Evolutionary conservation across 2,888 invertebrate genomes (phyloP).

Genomic region (Coenonympha glycerion): DNA sequence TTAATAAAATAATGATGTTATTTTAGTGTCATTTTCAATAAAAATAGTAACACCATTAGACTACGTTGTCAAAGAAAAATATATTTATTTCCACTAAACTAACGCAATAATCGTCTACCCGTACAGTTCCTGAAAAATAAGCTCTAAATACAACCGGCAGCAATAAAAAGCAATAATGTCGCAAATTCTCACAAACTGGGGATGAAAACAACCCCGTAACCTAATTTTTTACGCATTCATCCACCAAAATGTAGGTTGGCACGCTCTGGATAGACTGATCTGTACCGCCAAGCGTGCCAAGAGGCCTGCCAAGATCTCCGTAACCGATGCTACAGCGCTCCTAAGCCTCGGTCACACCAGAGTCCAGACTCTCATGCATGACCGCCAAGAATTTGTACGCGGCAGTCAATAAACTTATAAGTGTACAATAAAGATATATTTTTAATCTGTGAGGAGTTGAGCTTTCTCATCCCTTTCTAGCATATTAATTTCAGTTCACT

Average conservation of each 20-base stretch:
- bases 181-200: constrained; percentile 32
- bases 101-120: not conserved
- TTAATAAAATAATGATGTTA: too few species aligned
- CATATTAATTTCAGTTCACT: too few species aligned
- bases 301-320: constrained; percentile 50
- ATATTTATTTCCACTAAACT: too few species aligned
- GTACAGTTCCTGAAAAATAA: not conserved
- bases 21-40: too few species aligned
- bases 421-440: too few species aligned
- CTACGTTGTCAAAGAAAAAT: too few species aligned
- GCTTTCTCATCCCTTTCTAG: too few species aligned
- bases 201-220: constrained; percentile 37
- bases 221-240: constrained; percentile 40
- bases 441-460: too few species aligned
- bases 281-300: constrained; percentile 48
- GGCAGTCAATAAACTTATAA: not conserved
- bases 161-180: constrained; percentile 27
- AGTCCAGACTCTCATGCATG: not conserved
- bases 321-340: constrained; percentile 2
- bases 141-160: constrained; percentile 1
- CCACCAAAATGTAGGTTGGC: constrained; percentile 42
- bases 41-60: too few species aligned
- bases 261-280: constrained; percentile 46
- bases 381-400: not conserved
- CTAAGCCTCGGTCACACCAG: constrained; percentile 1